Evolutionary conservation across 2,113 vertebrate species (phyloP).

Genomic region (Anguilla rostrata): DNA sequence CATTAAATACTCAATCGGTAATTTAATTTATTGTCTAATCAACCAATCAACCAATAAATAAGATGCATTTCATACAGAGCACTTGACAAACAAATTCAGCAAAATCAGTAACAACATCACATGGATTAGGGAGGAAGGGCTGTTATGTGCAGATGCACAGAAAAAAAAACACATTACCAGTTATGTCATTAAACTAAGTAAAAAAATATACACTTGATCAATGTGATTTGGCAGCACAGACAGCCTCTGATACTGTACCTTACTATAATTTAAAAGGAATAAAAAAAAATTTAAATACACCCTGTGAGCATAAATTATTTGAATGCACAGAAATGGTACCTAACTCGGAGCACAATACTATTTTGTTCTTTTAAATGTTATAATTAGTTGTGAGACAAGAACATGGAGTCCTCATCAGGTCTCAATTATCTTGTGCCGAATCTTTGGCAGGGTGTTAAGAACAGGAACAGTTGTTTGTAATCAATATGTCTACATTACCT

Average conservation of each 20-base stretch:
- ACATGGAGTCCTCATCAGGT: slow-evolving; percentile 47
- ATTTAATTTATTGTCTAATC: too few species aligned
- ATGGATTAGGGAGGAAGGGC: neutral
- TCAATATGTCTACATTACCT: slow-evolving; percentile 65
- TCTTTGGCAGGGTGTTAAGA: slow-evolving; percentile 66
- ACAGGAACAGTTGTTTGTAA: slow-evolving; percentile 68
- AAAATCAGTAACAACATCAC: too few species aligned
- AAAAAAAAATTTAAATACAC: neutral
- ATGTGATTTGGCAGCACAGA: neutral
- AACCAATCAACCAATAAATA: neutral
- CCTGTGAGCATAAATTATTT: slow-evolving; percentile 30
- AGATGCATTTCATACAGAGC: neutral
- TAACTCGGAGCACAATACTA: slow-evolving; percentile 50
- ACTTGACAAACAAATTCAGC: too few species aligned
- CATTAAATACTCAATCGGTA: too few species aligned
- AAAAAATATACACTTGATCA: neutral
- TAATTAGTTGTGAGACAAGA: slow-evolving; percentile 69
- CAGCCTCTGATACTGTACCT: neutral
- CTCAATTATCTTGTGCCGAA: slow-evolving; percentile 55
- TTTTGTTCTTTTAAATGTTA: slow-evolving; percentile 73
- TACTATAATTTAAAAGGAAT: neutral
- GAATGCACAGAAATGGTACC: slow-evolving; percentile 52
- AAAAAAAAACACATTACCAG: too few species aligned
- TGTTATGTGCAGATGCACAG: neutral
- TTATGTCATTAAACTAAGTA: too few species aligned